These are phyloP conservation scores for Phenganax stokvisi DNA, from an alignment of 92 coral and sea anemone species.

Conservation along the genomic window DNA sequence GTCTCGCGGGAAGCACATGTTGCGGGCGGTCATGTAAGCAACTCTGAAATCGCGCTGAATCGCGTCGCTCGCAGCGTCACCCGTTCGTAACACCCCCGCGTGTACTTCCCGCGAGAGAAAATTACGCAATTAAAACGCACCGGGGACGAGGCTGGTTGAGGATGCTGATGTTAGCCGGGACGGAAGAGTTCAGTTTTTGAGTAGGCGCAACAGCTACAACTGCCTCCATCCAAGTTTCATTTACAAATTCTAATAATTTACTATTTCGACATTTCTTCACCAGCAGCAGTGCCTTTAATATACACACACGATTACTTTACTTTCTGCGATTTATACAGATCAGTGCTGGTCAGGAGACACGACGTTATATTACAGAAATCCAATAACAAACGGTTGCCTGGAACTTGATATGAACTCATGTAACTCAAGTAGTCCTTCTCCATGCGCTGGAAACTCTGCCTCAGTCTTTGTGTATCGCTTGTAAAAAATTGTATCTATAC, in stretches of 20 bases:
- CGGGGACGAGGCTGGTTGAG: no score
- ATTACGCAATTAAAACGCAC: no score
- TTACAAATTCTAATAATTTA: not conserved
- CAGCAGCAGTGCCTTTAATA: not conserved
- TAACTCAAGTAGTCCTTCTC: not conserved
- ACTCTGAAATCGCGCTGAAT: no score
- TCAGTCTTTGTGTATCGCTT: constrained; percentile 28
- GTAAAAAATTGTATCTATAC: not conserved
- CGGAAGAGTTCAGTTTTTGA: not conserved
- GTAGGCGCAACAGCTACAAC: not conserved
- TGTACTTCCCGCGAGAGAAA: no score
- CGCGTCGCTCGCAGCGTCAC: no score
- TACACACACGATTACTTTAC: not conserved
- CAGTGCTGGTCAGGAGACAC: constrained; percentile 37
- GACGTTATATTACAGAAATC: constrained; percentile 12
- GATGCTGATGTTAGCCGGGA: no score
- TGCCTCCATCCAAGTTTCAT: not conserved
- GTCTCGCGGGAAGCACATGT: no score
- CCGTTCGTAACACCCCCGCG: no score
- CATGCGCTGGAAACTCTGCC: constrained; percentile 21
- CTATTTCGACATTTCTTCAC: not conserved
- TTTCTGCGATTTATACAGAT: constrained; percentile 5
- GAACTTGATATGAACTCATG: constrained; percentile 18
- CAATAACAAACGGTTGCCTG: not conserved
- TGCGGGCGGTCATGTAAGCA: no score